Conservation (phyloP, 2,113 vertebrate genomes). For the Suricata suricatta region DNA sequence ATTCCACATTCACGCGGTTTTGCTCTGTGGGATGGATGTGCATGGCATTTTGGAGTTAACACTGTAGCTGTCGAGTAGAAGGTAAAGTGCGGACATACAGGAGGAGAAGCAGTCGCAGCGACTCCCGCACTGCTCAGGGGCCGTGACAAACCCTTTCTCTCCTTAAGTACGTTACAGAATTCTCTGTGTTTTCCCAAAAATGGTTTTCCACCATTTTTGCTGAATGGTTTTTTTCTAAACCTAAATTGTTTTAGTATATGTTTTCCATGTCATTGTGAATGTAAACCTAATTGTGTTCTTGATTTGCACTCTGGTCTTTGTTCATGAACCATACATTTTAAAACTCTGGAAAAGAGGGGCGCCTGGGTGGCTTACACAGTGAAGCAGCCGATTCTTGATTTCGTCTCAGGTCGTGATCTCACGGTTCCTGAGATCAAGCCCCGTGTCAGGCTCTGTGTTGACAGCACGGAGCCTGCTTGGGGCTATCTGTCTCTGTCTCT, state of each 20-base stretch:
- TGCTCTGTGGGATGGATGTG: neutral
- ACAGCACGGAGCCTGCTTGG: no score
- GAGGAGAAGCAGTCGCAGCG: neutral
- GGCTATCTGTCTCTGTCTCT: no score
- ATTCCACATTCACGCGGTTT: neutral
- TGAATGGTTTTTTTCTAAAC: neutral
- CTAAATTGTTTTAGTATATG: neutral
- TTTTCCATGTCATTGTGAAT: neutral
- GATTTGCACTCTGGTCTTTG: neutral
- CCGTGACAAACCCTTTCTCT: neutral
- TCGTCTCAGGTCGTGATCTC: no score
- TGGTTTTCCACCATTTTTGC: neutral
- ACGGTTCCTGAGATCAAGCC: no score
- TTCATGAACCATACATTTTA: neutral
- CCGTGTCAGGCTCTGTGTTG: no score
- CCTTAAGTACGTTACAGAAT: neutral
- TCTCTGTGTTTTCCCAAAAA: neutral
- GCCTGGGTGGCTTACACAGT: no score
- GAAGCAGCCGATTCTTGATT: no score
- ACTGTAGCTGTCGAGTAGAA: neutral
- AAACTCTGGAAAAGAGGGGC: neutral
- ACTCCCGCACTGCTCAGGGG: neutral
- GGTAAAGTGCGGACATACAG: neutral
- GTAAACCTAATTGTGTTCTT: conserved; percentile 1
- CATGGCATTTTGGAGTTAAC: neutral